Conservation (phyloP, 2,888 invertebrate genomes). For the Melanophora roralis region DNA sequence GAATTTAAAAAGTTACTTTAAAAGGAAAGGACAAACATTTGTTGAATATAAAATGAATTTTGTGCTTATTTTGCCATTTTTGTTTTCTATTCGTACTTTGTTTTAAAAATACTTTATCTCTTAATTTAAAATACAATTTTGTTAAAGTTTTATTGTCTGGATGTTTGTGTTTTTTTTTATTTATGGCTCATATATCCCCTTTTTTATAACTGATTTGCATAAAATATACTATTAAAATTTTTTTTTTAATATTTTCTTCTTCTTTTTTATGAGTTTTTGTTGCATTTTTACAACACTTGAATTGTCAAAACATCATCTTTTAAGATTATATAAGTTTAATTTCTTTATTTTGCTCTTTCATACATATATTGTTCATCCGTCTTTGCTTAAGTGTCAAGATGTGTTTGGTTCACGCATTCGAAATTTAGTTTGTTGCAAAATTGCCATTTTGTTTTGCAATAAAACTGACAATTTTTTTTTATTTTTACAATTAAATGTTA, state of each 20-base stretch:
- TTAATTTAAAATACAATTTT: background rate
- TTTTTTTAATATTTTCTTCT: background rate
- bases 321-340: background rate
- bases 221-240: background rate
- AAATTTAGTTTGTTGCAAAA: slow-evolving; percentile 40
- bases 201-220: background rate
- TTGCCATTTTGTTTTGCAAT: slow-evolving; percentile 41
- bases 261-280: background rate
- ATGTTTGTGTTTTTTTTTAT: background rate
- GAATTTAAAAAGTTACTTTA: too few relatives aligned
- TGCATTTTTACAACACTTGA: slow-evolving; percentile 6
- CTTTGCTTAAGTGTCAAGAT: too few relatives aligned
- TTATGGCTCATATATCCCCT: background rate
- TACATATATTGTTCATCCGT: too few relatives aligned
- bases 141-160: background rate
- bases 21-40: too few relatives aligned
- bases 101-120: background rate
- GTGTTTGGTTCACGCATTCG: background rate
- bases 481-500: slow-evolving; percentile 49
- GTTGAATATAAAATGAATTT: too few relatives aligned
- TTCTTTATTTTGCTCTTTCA: too few relatives aligned
- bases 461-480: slow-evolving; percentile 50
- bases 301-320: slow-evolving; percentile 20
- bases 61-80: too few relatives aligned
- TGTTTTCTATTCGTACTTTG: background rate